Percentiles rank a stretch among this genome's conserved stretches.
Conservation (phyloP, 2,888 invertebrate genomes). For the Octonoba sinensis region DNA sequence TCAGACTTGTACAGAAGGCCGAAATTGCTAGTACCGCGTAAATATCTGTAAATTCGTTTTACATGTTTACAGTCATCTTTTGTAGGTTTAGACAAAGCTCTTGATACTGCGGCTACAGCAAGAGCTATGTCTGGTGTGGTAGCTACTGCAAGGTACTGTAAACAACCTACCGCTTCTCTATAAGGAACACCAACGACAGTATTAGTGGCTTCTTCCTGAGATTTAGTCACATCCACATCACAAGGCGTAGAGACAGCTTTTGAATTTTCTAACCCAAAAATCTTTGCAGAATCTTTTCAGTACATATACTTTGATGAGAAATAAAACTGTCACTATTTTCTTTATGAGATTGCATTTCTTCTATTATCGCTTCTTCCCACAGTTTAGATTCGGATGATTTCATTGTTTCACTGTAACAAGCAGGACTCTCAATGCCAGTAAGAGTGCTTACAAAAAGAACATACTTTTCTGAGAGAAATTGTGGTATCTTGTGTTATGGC, state of each 20-base stretch:
- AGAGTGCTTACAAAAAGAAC: too few species aligned
- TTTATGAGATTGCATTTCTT: not conserved
- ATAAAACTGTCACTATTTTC: too few species aligned
- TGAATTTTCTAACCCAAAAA: too few species aligned
- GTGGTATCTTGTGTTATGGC: not conserved
- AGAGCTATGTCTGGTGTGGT: not conserved
- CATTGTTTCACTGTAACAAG: not conserved
- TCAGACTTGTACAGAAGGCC: too few species aligned
- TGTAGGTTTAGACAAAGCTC: not conserved
- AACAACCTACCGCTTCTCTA: not conserved
- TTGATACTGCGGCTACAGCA: not conserved
- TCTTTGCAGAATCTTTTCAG: too few species aligned
- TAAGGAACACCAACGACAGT: not conserved
- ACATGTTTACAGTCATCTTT: not conserved
- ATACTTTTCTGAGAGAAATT: too few species aligned
- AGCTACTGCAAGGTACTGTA: not conserved
- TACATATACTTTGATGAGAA: too few species aligned
- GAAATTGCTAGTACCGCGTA: not conserved
- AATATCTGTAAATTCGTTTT: not conserved
- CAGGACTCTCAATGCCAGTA: not conserved
- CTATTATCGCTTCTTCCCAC: conserved; percentile 5
- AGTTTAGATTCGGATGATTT: not conserved
- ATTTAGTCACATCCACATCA: not conserved
- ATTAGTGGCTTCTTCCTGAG: not conserved
- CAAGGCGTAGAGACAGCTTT: not conserved